Evolutionary conservation across 1,140 invertebrate species (phyloP), one percentile per base, ranked within the genome.

Genomic region (Ips typographus): DNA sequence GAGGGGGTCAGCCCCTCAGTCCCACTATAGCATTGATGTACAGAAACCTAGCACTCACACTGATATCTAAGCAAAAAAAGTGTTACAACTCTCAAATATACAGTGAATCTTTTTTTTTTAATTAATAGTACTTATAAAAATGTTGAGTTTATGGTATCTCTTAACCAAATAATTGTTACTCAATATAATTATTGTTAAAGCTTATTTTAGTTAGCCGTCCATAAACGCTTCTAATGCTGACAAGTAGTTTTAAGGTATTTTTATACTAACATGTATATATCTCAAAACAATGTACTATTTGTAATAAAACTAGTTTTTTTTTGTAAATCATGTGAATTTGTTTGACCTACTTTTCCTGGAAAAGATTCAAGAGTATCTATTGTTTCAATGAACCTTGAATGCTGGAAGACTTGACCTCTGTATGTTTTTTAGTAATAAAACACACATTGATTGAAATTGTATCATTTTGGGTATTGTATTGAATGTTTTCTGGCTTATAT

Each of bases 1-100:
- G n/a, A 85, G 90, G 76, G 85, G 85, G 75, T 88, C 85, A 52
- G 60, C 65, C 0, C 86, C 87, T 58, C 82, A 86, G 1, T 77
- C 75, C n/a, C 77, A 81, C 39, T 88, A 88, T 72, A 84, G 82
- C 44, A 84, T 86, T 76, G 85, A 86, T 72, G 69, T 80, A 44
- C 80, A 78, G 8, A 85, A 84, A 65, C 75, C 77, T 52, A 39
- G 40, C 38, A 47, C 66, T 68, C 84, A 86, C 70, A 86, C 85
- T 55, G 85, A 86, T 73, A 87, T 87, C 68, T 87, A 84, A 77
- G 5, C 22, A 22, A 22, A 22, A 22, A 22, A 22, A 22, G 22
- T 22, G 22, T 22, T 22, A 22, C 0, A 22, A n/a, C 49, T 52
- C 3, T 61, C 4, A 3, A 43, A 43, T 60, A 5, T 58, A 39